These are phyloP conservation scores for Caenorhabditis remanei DNA, from an alignment of 1,140 invertebrate genomes.

Conservation along the genomic window DNA sequence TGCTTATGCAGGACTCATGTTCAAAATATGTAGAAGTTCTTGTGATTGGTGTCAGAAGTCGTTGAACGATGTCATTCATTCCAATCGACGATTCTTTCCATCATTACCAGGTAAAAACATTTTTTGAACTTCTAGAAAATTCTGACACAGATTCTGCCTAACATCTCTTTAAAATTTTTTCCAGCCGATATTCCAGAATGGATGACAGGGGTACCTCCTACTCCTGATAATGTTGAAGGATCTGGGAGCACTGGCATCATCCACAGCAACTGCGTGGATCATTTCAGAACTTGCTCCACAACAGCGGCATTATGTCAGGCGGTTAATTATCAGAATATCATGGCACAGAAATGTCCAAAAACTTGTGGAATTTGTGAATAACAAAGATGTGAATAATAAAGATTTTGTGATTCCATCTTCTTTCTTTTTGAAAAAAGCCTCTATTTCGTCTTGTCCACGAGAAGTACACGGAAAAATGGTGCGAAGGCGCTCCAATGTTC, in stretches of 20 bases:
- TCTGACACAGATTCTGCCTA: not conserved
- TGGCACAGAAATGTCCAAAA: not conserved
- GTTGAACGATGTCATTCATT: not conserved
- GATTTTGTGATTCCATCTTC: not conserved
- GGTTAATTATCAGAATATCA: not conserved
- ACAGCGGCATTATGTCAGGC: not conserved
- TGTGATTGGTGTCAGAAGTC: constrained; percentile 22
- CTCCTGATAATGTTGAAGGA: not conserved
- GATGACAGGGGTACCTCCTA: not conserved
- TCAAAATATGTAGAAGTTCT: not conserved
- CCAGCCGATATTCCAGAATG: constrained; percentile 1
- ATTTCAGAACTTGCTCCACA: not conserved
- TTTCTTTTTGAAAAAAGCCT: no score
- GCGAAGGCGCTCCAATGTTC: not conserved
- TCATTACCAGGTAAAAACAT: not conserved
- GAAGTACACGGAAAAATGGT: no score
- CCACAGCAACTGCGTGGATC: not conserved
- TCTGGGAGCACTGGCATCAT: not conserved
- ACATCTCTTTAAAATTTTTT: not conserved
- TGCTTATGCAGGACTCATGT: not conserved
- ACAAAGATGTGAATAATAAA: not conserved
- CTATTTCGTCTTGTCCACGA: no score
- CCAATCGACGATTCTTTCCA: not conserved
- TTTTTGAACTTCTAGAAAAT: not conserved
- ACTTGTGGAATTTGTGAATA: constrained; percentile 24